Conservation (phyloP, 1,140 invertebrate species). For the Trichonephila inaurata region DNA sequence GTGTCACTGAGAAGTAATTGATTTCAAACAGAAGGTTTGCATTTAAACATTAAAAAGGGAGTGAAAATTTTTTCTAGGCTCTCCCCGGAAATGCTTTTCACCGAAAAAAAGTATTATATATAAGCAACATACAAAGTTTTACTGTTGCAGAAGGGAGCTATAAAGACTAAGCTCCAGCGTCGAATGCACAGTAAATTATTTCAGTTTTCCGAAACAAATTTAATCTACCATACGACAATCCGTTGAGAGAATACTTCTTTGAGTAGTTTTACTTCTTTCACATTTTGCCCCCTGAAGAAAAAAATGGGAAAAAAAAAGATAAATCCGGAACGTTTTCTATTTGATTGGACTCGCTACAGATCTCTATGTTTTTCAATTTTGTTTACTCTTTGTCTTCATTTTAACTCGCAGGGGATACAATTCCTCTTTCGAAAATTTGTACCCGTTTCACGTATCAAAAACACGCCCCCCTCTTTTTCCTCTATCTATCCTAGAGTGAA, state of each 20-base stretch:
- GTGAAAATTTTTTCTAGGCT: neutral
- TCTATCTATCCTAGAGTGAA: neutral
- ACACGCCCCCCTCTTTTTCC: neutral
- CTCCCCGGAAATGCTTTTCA: neutral
- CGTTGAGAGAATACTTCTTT: neutral
- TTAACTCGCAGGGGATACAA: constrained; percentile 39
- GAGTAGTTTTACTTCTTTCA: constrained; percentile 1
- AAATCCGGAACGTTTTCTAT: constrained; percentile 35
- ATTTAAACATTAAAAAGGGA: neutral
- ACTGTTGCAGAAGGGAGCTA: neutral
- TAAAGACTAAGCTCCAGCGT: neutral
- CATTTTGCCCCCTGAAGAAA: neutral
- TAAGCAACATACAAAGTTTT: neutral
- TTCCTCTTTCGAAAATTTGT: constrained; percentile 44
- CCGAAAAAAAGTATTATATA: neutral
- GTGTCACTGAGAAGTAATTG: too few relatives aligned
- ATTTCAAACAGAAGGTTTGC: too few relatives aligned
- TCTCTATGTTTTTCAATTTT: constrained; percentile 41
- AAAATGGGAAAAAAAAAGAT: neutral
- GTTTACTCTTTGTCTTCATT: constrained; percentile 54
- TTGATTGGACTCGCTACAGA: constrained; percentile 32
- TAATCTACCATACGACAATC: neutral
- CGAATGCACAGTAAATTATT: neutral
- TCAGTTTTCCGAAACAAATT: constrained; percentile 20
- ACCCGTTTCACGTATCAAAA: constrained; percentile 55